Evolutionary conservation across 2,113 vertebrate genomes (phyloP).

Genomic region (Arenaria interpres): DNA sequence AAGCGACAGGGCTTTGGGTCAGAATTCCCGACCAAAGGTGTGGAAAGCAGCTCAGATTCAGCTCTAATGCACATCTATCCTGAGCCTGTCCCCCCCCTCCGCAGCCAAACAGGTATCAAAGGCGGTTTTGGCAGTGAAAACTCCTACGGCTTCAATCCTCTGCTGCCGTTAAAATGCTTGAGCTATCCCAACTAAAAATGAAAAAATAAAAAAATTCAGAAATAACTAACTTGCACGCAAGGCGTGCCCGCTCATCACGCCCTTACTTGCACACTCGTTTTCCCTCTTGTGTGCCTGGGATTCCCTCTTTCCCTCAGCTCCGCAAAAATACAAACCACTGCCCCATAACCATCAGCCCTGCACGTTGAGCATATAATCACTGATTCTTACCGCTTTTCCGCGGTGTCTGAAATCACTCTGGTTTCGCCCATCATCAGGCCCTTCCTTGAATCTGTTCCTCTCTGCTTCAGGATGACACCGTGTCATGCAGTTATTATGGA

Average conservation of each 20-base stretch:
- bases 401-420: neutral
- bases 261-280: neutral
- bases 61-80: neutral
- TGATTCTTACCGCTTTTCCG: neutral
- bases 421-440: neutral
- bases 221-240: neutral
- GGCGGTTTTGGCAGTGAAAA: neutral
- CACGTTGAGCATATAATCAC: accelerated
- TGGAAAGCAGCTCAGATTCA: neutral
- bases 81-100: neutral
- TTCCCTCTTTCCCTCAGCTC: neutral
- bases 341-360: neutral
- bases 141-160: neutral
- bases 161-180: neutral
- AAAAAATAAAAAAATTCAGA: neutral
- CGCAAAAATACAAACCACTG: neutral
- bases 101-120: neutral
- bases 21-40: neutral
- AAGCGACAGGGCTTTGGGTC: neutral
- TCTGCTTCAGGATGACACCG: neutral
- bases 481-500: neutral
- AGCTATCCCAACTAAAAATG: neutral
- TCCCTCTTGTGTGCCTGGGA: accelerated
- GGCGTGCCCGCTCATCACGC: neutral
- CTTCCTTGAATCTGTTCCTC: neutral